Evolutionary conservation across 2,113 vertebrate species (phyloP), one percentile per base, ranked within the genome.

Genomic region (Lanius collurio): DNA sequence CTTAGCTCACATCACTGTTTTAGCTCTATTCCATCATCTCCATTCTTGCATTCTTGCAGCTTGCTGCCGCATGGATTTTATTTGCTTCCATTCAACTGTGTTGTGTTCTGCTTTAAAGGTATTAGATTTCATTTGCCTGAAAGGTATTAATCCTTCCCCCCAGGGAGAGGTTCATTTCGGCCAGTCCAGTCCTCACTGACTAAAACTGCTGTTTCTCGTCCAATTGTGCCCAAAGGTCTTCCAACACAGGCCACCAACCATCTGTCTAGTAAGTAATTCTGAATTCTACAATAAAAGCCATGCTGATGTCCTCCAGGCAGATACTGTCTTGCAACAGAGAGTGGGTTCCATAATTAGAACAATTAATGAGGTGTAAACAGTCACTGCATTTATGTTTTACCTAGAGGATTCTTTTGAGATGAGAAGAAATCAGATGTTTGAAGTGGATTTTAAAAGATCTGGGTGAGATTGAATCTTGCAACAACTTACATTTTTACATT

Each of bases 151-250:
- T 88, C 64, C 76, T 94, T 91, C 20, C 8, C 56, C 16, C 31
- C 81, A 98, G 98, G 98, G 75, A 99, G 99, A 92, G 99, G 99
- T 91, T 99, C 99, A 4, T 99, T 99, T 97, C 98, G 99, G 88
- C 99, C 99, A 56, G 99, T 99, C 97, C 99, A 99, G 91, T 98
- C 99, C 57, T 98, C 99, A 13, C 96, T 99, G 75, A 97, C 98
- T 95, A 98, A 99, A 90, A 96, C 98, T 41, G 94, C 98, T 70
- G 95, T 98, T 78, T 98, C 99, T 73, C 98, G 99, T 65, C 98
- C 99, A 2, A 97, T 98, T 17, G 94, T 98, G 81, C 98, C 99
- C 96, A 99, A 99, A 98, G 97, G 97, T 76, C 96, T 98, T 63
- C 97, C 98, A 56, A 57, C 98, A 21, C 97, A 97, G 87, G 89